These are phyloP conservation scores for Scaptomyza reducta DNA, from an alignment of 2,888 invertebrate genomes.

Conservation along the genomic window DNA sequence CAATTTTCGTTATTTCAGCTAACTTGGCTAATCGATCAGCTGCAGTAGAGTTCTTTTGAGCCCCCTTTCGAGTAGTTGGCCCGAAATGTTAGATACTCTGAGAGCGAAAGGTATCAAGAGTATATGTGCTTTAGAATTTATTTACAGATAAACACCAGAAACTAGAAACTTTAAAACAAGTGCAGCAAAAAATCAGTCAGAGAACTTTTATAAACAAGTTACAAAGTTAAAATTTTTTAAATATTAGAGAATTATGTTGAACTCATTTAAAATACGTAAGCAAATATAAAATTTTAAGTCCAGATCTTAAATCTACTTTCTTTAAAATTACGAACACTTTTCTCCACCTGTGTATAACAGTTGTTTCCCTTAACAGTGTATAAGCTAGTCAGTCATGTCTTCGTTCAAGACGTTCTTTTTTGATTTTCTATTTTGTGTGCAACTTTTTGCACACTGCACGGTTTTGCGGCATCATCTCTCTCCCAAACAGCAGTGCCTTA, in stretches of 20 bases:
- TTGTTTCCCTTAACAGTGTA: background rate
- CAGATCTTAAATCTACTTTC: background rate
- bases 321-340: no score
- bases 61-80: background rate
- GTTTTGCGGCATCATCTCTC: constrained; percentile 46
- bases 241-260: no score
- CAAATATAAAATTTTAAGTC: no score
- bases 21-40: constrained; percentile 77
- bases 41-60: constrained; percentile 33
- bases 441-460: constrained; percentile 36
- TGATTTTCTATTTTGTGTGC: constrained; percentile 7
- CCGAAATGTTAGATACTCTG: constrained; percentile 11
- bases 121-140: background rate
- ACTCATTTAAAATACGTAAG: no score
- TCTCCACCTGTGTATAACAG: background rate
- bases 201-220: no score
- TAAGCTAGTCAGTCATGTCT: background rate
- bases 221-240: no score
- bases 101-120: background rate
- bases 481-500: constrained; percentile 22
- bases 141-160: background rate
- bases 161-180: background rate
- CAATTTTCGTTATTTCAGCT: constrained; percentile 72
- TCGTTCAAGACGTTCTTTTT: background rate
- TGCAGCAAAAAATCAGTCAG: no score